A percentile compares a stretch with the other conserved stretches of the same genome.
Evolutionary conservation across 37 sponge, comb jelly and placozoan species (phyloP).

Genomic region (Halisarca cf. caerulea): DNA sequence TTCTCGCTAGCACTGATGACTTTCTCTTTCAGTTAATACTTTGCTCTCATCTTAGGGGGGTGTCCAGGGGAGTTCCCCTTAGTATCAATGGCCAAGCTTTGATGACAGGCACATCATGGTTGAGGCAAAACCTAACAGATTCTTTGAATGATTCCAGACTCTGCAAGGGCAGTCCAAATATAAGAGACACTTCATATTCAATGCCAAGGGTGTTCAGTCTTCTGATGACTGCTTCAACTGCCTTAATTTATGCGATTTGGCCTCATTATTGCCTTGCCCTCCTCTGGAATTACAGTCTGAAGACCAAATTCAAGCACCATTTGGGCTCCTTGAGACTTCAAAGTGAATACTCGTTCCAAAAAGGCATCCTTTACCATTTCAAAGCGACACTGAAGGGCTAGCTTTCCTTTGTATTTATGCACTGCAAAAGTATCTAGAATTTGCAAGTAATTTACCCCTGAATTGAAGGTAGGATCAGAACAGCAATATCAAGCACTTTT

Average conservation of each 20-base stretch:
- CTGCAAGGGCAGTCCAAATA: conserved; percentile 35
- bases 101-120: conserved; percentile 21
- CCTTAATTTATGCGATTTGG: conserved; percentile 21
- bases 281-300: conserved; percentile 23
- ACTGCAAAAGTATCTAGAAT: conserved; percentile 17
- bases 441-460: conserved; percentile 26
- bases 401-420: conserved; percentile 23
- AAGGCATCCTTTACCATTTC: conserved; percentile 19
- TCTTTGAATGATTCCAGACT: conserved; percentile 28
- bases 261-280: conserved; percentile 20
- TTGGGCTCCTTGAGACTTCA: conserved; percentile 9
- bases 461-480: conserved; percentile 40
- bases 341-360: neutral
- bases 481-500: neutral
- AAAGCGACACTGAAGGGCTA: conserved; percentile 37
- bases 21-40: conserved; percentile 15
- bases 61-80: conserved; percentile 33
- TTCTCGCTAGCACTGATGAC: conserved; percentile 23
- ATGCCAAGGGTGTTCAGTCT: neutral
- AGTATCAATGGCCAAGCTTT: conserved; percentile 37
- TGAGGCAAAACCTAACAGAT: conserved; percentile 27
- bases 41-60: neutral
- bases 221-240: conserved; percentile 20
- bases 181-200: conserved; percentile 31
- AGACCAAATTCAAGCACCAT: conserved; percentile 37